A percentile compares a stretch with the other conserved stretches of the same genome.
These are phyloP conservation scores for Apodemus agrarius DNA, from an alignment of 2,797 vertebrate genomes.

Conservation along the genomic window DNA sequence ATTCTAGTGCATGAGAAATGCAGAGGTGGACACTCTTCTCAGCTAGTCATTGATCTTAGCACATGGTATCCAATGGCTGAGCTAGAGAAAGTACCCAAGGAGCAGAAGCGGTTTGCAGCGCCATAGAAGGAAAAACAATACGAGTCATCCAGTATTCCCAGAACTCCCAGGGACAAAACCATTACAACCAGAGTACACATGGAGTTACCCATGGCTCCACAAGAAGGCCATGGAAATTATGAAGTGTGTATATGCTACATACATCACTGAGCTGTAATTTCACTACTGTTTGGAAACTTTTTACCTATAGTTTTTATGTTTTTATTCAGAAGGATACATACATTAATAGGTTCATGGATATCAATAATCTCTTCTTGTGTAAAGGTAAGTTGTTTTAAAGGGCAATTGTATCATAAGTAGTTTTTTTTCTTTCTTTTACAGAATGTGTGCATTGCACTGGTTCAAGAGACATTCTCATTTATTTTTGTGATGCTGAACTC, in stretches of 20 bases:
- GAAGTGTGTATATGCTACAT: no score
- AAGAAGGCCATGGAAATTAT: background rate
- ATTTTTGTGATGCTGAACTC: background rate
- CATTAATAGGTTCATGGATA: background rate
- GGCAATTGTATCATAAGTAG: background rate
- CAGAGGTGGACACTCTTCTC: no score
- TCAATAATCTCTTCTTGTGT: background rate
- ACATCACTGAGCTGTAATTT: background rate
- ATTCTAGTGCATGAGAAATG: no score
- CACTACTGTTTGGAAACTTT: background rate
- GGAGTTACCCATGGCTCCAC: no score
- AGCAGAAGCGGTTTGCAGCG: no score
- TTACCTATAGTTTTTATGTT: background rate
- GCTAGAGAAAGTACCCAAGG: no score
- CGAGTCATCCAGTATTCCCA: no score
- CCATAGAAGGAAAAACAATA: no score
- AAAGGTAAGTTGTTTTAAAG: constrained; percentile 43
- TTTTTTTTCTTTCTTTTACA: background rate
- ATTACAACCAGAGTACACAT: no score
- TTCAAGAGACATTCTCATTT: background rate
- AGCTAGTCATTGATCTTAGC: no score
- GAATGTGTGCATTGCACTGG: background rate
- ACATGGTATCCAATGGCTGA: no score
- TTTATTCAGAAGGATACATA: background rate
- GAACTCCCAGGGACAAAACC: no score